Evolutionary conservation across 2,888 invertebrate species (phyloP), one percentile per base, ranked within the genome.

Genomic region (Masnerella sp.): DNA sequence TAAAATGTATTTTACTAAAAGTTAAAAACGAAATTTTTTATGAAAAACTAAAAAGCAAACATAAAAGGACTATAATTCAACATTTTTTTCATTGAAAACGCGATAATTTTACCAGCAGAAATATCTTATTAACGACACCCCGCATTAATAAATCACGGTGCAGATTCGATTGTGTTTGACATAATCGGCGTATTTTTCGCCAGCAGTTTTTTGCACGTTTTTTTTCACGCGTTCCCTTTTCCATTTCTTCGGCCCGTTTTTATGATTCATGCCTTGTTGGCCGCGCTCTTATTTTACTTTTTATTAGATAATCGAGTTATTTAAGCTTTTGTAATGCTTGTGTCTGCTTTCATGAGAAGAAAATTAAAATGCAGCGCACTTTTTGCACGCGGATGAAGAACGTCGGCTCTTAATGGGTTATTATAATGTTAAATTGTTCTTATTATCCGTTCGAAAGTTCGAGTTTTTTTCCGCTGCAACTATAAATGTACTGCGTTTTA

Each of bases 121-220:
- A 68, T 43, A 25, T 51, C 52, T 59, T 68, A 59, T 68, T 59
- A 68, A 68, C 52, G 69, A 51, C 42, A 20, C 20, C 32, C 38
- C 18, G 32, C 17, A 25, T 22, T 59, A 43, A 52, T 45, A 38
- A 61, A 69, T 52, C 43, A 43, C 56, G 28, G 51, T 11, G 18
- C 15, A 45, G 22, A n/a, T 47, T 54, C 54, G 25, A 65, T 65
- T 52, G 30, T 15, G 15, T 40, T 47, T 38, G 11, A 36, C 49
- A 20, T 25, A 52, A 52, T 43, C 62, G n/a, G 34, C 9, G 52
- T 17, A 32, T 30, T 51, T 34, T 22, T 36, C 22, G n/a, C 5
- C 20, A 3, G 12, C 28, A n/a, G 5, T 47, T 17, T 18, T 45
- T 28, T 30, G n/a, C n/a, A n/a, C n/a, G n/a, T 7, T 9, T 20